Evolutionary conservation across 2,888 invertebrate genomes (phyloP).

Genomic region (Drosophila parthenogenetica): DNA sequence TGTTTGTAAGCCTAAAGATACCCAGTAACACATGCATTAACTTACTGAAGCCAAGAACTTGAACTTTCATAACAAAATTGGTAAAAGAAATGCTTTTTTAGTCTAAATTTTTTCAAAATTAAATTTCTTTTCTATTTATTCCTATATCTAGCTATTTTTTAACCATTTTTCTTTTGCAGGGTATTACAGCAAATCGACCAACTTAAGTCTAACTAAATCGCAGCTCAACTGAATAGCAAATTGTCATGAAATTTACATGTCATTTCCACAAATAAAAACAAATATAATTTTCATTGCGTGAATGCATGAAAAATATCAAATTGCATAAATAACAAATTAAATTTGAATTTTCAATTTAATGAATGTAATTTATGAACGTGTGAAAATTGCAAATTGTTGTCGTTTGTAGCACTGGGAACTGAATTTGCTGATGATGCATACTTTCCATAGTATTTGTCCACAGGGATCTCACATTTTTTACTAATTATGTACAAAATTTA

Average conservation of each 20-base stretch:
- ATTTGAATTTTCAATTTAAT: slow-evolving; percentile 73
- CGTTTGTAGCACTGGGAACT: slow-evolving; percentile 21
- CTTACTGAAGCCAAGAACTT: background rate
- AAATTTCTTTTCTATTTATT: background rate
- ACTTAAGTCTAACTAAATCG: slow-evolving; percentile 32
- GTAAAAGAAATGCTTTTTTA: background rate
- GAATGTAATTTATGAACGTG: slow-evolving; percentile 76
- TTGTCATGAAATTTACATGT: slow-evolving; percentile 72
- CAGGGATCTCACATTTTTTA: slow-evolving; percentile 8
- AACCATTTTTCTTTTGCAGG: slow-evolving; percentile 5
- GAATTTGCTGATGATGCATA: slow-evolving; percentile 17
- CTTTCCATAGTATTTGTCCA: background rate
- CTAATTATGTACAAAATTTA: slow-evolving; percentile 18
- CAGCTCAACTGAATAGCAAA: slow-evolving; percentile 63
- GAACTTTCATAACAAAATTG: background rate
- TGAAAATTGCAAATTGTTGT: slow-evolving; percentile 61
- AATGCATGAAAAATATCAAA: slow-evolving; percentile 51
- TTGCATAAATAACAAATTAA: slow-evolving; percentile 78
- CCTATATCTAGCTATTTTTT: background rate
- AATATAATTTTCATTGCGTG: slow-evolving; percentile 30
- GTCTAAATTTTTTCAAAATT: background rate
- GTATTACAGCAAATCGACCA: slow-evolving; percentile 8
- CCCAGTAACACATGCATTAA: background rate
- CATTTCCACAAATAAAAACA: slow-evolving; percentile 28
- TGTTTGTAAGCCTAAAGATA: background rate